Evolutionary conservation across 37 sponge, comb jelly and placozoan genomes (phyloP), one percentile per base, ranked within the genome.

Genomic region (Ianthella basta): DNA sequence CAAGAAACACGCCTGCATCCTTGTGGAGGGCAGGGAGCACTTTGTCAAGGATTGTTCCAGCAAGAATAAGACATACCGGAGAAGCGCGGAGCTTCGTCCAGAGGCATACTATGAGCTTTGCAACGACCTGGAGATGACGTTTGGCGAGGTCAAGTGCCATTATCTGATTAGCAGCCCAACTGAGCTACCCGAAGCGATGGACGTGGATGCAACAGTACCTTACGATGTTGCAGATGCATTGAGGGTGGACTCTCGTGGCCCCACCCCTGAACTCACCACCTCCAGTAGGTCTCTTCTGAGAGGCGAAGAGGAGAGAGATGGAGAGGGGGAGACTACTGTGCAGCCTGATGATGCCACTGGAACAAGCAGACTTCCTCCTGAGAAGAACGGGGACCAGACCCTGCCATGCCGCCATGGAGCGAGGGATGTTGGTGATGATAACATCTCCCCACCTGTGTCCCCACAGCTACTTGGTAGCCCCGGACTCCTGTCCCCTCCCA

Each of bases 21-120:
- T 89, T 27, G 82, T 93, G 27, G 93, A 93, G 35, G 59, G 55
- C 34, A 85, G 73, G 34, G 80, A 87, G 10, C 93, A 93, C 60
- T 93, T 93, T 40, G 75, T 93, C 12, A 60, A 63, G 82, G 93
- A 93, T 60, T 80, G 67, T 40, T 77, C 33, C 25, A 93, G 90
- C 81, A 86, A 85, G 59, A 89, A 89, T 87, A 89, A 84, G 57
- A 93, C 93, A 0, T 87, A 84, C 23, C 30, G 93, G 25, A 60
- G 50, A 19, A 84, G 4, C 20, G 87, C 66, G 25, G 59, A 68
- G 27, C 74, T 92, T 4, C 86, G 87, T 3, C 93, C 93, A 23
- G 65, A 93, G 57, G 82, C 81, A 34, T 89, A 74, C 77, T 93
- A 93, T 84, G 93, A 93, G 72, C 82, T 93, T 29, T 80, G 59